Conservation (phyloP, 2,888 invertebrate species). For the Amphipoea lucens region DNA sequence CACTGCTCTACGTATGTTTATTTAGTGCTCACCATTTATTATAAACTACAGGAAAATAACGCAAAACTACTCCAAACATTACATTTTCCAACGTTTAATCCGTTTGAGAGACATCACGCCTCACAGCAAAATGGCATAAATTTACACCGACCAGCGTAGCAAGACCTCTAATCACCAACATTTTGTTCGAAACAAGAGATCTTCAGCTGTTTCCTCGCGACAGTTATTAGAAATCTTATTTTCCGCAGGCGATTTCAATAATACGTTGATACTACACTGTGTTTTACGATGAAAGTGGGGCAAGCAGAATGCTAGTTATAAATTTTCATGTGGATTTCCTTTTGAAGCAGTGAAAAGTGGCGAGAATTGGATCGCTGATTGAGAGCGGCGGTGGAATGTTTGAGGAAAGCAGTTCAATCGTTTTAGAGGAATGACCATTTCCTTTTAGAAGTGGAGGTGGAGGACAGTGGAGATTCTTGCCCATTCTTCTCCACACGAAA, state of each 20-base stretch:
- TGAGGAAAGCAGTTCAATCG: neutral
- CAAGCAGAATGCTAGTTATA: conserved; percentile 43
- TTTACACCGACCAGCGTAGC: conserved; percentile 34
- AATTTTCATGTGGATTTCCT: conserved; percentile 61
- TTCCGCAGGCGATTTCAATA: conserved; percentile 74
- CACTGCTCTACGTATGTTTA: neutral
- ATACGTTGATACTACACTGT: conserved; percentile 61
- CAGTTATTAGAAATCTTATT: conserved; percentile 71
- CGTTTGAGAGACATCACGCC: conserved; percentile 32
- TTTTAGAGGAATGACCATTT: neutral
- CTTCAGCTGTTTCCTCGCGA: conserved; percentile 38
- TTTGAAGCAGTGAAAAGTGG: conserved; percentile 14
- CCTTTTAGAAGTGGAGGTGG: neutral
- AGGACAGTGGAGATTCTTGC: no score
- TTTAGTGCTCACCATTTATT: neutral
- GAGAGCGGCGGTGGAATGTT: conserved; percentile 35
- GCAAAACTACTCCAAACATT: conserved; percentile 6
- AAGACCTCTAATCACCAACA: conserved; percentile 35
- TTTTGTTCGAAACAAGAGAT: conserved; percentile 15
- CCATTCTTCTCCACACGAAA: no score
- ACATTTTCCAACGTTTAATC: conserved; percentile 59
- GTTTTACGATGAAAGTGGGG: conserved; percentile 67
- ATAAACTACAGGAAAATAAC: conserved; percentile 27
- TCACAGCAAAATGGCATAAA: conserved; percentile 52
- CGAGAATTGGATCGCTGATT: conserved; percentile 20